Evolutionary conservation across 2,888 invertebrate genomes (phyloP), one percentile per base, ranked within the genome.

Genomic region (Octodonta nipae): DNA sequence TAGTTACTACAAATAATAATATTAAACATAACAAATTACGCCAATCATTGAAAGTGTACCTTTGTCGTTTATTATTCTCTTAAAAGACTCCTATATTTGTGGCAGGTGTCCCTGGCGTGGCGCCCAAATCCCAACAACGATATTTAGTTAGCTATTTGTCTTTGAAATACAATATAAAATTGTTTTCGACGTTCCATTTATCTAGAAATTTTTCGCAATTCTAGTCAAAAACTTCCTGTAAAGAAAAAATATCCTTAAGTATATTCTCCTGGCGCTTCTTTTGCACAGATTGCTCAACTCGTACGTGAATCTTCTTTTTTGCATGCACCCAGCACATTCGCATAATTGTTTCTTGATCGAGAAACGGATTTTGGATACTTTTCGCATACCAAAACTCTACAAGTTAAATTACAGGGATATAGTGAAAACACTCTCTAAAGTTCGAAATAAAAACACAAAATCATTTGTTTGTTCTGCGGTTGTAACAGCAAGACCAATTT

Each of bases 61-160:
- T 20, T 20, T 20, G 20, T 20, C 7, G 6, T 20, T 20, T 30
- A 30, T n/a, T 30, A 30, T 17, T 17, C 30, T 30, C 8, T 30
- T 30, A 16, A 30, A 30, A 22, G 30, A 30, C 30, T 30, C 30
- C 17, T 20, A 20, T 30, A 30, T 30, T 30, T 17, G 30, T 30
- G 30, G 30, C 30, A 30, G 30, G 30, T 17, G 20, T 20, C 20
- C 28, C 28, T n/a, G 28, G 28, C 13, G 15, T 13, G 28, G 28
- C 28, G 28, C 28, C 28, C 28, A 28, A 28, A 28, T 28, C 10
- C 15, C 13, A 28, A 28, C 28, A 12, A 28, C 28, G 15, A 28
- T 28, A 12, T 28, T 28, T 11, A 28, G 12, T 28, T 11, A 28
- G 28, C 12, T 13, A 28, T 28, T 28, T n/a, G 12, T 28, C 28